Evolutionary conservation across 2,888 invertebrate species (phyloP), one percentile per base, ranked within the genome.

Genomic region (Acanthopleura granulata): DNA sequence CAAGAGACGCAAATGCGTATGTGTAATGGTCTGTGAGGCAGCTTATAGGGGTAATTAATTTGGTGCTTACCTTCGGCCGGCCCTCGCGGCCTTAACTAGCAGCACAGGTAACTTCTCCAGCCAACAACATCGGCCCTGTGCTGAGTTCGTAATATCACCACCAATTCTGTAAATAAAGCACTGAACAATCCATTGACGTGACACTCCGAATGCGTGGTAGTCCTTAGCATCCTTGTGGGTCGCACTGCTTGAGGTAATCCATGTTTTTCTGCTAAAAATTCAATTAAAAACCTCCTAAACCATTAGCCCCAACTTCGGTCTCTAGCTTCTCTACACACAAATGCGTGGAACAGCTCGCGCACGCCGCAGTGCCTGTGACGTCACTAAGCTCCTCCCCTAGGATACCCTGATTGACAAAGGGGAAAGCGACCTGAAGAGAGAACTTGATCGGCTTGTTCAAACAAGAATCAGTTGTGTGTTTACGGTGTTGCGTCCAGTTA

Each of bases 391-490:
- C 66, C 66, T 9, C 66, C 66, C 25, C 22, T 40, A 40, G 40
- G 40, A 40, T 40, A 40, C 40, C n/a, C 22, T 66, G 66, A 66
- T 66, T 66, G 66, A 66, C 66, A 66, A 66, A 66, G 4, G 4
- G 14, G n/a, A 57, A 22, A n/a, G 57, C 6, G 3, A 57, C 6
- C 22, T 4, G 3, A 22, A 51, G 12, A 40, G 40, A 40, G 40
- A 40, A 40, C 40, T 40, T 40, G 40, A 40, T 40, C 40, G 40
- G 40, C 40, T 40, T 40, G 40, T 40, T 40, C 40, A 40, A 40
- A 40, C 40, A 40, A 40, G 40, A 40, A 40, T 40, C 40, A 40
- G 4, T 3, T 40, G 9, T 40, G 40, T 40, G 9, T 40, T 40
- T 9, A 40, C 40, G 9, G 40, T 40, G 40, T 40, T 40, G 40